phyloP scores from a whole-genome alignment of 1,140 invertebrate species.

The Aphaenogaster rudis region DNA sequence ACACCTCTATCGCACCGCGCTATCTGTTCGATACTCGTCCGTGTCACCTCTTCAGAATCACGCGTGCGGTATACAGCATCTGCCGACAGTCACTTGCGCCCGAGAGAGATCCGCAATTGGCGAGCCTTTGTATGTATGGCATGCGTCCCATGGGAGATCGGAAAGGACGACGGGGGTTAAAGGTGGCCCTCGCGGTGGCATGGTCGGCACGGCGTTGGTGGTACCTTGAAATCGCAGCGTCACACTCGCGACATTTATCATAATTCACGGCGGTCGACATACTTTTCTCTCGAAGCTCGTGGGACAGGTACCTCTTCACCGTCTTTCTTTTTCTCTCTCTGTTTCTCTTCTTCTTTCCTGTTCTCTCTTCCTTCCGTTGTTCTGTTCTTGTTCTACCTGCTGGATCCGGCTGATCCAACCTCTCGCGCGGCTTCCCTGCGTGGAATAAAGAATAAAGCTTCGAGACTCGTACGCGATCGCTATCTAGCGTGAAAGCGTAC shows the following conservation, averaged over 20 bases:
- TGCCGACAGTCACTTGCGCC: slow-evolving; percentile 3
- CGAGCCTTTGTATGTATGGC: slow-evolving; percentile 61
- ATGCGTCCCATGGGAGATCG: slow-evolving; percentile 46
- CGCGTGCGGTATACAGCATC: slow-evolving; percentile 58
- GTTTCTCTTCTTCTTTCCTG: not conserved
- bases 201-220: not conserved
- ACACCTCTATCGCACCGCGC: slow-evolving; percentile 15
- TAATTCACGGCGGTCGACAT: slow-evolving; percentile 79
- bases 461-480: slow-evolving; percentile 70
- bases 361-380: not conserved
- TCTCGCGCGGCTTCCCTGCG: slow-evolving; percentile 59
- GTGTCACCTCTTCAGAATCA: slow-evolving; percentile 52
- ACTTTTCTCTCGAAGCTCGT: slow-evolving; percentile 61
- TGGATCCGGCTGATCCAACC: slow-evolving; percentile 69
- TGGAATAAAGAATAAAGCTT: slow-evolving; percentile 77
- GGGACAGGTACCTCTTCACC: slow-evolving; percentile 65
- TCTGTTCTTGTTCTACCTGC: slow-evolving; percentile 41
- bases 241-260: slow-evolving; percentile 80
- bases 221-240: slow-evolving; percentile 70
- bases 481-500: slow-evolving; percentile 75
- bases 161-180: slow-evolving; percentile 43
- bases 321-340: slow-evolving; percentile 20
- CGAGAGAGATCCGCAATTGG: slow-evolving; percentile 12
- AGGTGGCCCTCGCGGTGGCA: slow-evolving; percentile 14
- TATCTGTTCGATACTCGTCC: slow-evolving; percentile 49